Conservation (phyloP, 2,113 vertebrate species). For the Myanophis thanlyinensis region DNA sequence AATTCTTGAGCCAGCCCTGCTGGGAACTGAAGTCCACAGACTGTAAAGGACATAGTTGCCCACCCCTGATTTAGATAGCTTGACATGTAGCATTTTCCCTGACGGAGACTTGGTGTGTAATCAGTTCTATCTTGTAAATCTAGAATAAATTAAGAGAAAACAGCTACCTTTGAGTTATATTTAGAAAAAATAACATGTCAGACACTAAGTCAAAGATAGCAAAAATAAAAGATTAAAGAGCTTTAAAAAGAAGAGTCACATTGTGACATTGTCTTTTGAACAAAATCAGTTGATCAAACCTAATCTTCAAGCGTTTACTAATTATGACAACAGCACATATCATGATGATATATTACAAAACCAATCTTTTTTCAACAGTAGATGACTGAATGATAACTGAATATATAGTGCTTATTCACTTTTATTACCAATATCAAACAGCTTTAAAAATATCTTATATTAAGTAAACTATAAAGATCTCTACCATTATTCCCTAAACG, state of each 20-base stretch:
- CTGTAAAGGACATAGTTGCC: neutral
- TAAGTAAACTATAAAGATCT: neutral
- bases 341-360: neutral
- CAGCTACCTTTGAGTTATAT: neutral
- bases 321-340: neutral
- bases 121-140: neutral
- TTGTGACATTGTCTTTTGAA: neutral
- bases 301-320: neutral
- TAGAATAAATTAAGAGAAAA: conserved; percentile 25
- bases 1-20: neutral
- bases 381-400: neutral
- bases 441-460: neutral
- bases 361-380: neutral
- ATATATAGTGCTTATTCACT: neutral
- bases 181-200: conserved; percentile 9
- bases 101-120: neutral
- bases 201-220: conserved; percentile 10
- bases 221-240: conserved; percentile 2
- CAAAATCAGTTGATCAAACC: neutral
- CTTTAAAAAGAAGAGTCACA: neutral
- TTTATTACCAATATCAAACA: neutral
- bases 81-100: neutral
- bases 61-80: neutral
- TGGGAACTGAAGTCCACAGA: neutral
- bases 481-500: neutral